phyloP scores from a whole-genome alignment of 2,888 invertebrate species.

The Xestia xanthographa region DNA sequence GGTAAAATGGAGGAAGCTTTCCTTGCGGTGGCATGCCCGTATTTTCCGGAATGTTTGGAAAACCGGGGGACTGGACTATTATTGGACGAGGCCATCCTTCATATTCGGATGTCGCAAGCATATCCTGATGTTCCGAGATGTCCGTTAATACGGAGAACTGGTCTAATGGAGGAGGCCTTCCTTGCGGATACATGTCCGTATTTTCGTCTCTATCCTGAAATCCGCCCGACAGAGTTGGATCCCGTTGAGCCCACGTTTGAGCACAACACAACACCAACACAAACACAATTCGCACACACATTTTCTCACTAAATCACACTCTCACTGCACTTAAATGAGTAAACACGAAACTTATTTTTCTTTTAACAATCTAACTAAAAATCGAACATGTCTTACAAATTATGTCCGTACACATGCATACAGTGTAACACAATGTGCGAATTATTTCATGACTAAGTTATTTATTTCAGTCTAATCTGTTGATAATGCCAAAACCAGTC shows the following conservation, averaged over 20 bases:
- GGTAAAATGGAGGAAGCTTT: neutral
- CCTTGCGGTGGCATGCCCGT: neutral
- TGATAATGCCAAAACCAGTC: too few relatives aligned
- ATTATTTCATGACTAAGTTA: too few relatives aligned
- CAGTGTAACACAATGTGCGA: constrained; percentile 45
- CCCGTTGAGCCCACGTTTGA: constrained; percentile 17
- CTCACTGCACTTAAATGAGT: constrained; percentile 7
- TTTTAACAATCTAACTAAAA: neutral
- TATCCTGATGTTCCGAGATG: neutral
- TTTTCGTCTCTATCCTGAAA: neutral
- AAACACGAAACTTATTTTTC: neutral
- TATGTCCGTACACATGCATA: constrained; percentile 16
- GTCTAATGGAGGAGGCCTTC: neutral
- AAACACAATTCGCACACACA: constrained; percentile 48
- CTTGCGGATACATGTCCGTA: too few relatives aligned
- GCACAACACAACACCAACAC: constrained; percentile 52
- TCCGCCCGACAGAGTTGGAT: neutral
- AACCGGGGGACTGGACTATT: neutral
- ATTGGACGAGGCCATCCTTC: constrained; percentile 2
- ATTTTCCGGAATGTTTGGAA: neutral
- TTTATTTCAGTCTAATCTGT: too few relatives aligned
- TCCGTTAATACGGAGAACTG: neutral
- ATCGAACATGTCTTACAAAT: neutral
- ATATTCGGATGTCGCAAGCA: neutral
- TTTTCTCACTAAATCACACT: constrained; percentile 29